Evolutionary conservation across 2,797 vertebrate genomes (phyloP), one percentile per base, ranked within the genome.

Genomic region (Phataginus tetradactyla): DNA sequence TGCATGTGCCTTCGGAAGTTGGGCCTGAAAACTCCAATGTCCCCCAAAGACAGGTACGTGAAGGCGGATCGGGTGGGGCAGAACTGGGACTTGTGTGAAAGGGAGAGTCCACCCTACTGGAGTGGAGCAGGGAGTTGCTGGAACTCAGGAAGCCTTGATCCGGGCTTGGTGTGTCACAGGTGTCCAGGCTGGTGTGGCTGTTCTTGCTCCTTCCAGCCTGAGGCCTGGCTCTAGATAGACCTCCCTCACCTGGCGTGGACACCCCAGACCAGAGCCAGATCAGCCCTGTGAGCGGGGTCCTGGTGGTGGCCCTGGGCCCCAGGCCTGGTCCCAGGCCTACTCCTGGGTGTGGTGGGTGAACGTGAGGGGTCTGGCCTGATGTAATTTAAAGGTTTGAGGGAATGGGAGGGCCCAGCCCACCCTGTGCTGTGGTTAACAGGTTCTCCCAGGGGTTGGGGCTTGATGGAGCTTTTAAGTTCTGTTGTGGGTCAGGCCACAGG

Each of bases 91-190:
- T 83, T 71, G 13, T 3, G 18, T 49, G 66, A 93, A 93, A 97
- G 68, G 71, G 55, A 89, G 78, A 77, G 92, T 92, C 94, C 92
- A 96, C 94, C 95, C 86, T 88, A 21, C 34, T 57, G 3, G 78
- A 95, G 96, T 95, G 96, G 96, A 92, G 86, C 83, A 49, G 83
- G 17, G 49, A 79, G 94, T 85, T 91, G 77, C 14, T 89, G 88
- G 94, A 72, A 86, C 84, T 75, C 86, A 21, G 93, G 39, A 90
- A 96, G 34, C 39, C 77, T 94, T 51, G 53, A 91, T 69, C 83
- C 66, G 4, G 57, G 87, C 64, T 84, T 68, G 53, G 45, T 83
- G 69, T 90, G 92, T 97, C 91, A 92, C 57, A 81, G 57, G 71
- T 91, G 80, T 96, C 49, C 84, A 77, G 78, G 80, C 72, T 25